phyloP scores from a whole-genome alignment of 2,797 vertebrate genomes.

The Cygnus olor region DNA sequence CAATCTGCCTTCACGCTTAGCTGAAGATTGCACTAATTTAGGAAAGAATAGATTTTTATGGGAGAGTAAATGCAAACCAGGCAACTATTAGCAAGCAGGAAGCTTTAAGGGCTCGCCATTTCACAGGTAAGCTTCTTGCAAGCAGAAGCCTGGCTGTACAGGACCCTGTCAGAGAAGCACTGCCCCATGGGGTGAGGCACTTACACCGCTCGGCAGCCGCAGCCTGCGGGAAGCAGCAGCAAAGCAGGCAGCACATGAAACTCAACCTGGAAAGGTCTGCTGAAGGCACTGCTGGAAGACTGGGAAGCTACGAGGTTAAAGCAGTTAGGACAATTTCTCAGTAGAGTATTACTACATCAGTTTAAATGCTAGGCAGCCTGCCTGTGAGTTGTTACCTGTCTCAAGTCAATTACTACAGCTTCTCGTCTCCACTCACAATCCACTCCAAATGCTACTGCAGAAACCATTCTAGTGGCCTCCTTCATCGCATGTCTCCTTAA shows the following conservation, averaged over 20 bases:
- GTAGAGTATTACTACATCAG: neutral
- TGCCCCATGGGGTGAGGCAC: neutral
- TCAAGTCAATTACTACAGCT: neutral
- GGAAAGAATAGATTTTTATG: neutral
- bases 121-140: neutral
- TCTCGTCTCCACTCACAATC: neutral
- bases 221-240: neutral
- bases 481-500: neutral
- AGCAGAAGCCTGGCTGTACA: too few species aligned
- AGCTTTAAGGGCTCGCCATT: neutral
- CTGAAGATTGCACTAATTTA: neutral
- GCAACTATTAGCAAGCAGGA: neutral
- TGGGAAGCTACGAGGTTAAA: neutral
- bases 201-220: neutral
- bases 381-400: neutral
- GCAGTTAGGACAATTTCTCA: neutral
- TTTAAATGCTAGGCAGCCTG: neutral
- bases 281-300: neutral
- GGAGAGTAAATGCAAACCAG: neutral
- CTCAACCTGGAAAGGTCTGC: neutral
- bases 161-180: too few species aligned
- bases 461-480: neutral
- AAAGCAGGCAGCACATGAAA: neutral
- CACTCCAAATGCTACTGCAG: neutral
- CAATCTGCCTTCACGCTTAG: neutral